A percentile compares a stretch with the other conserved stretches of the same genome.
phyloP scores from a whole-genome alignment of 2,797 vertebrate genomes.

The Ciconia nigra region DNA sequence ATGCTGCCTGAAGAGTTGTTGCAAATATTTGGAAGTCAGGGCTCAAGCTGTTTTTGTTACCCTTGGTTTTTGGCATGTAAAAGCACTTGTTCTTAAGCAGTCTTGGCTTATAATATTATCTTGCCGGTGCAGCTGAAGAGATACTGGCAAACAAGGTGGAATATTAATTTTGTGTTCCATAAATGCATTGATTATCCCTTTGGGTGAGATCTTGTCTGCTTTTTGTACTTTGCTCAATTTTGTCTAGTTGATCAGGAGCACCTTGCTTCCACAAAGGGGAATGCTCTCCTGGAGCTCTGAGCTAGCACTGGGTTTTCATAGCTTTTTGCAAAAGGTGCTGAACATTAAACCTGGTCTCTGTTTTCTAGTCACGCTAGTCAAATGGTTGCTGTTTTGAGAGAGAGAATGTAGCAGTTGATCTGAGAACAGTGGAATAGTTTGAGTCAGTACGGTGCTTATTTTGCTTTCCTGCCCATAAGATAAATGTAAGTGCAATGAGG shows the following conservation, averaged over 20 bases:
- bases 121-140: neutral
- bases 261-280: neutral
- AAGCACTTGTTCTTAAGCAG: neutral
- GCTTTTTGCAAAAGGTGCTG: neutral
- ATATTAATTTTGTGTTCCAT: neutral
- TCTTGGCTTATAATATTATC: rapidly evolving
- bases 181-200: rapidly evolving
- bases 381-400: neutral
- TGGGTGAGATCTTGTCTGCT: neutral
- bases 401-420: neutral
- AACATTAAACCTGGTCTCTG: rapidly evolving
- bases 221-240: neutral
- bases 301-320: neutral
- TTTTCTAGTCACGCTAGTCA: rapidly evolving
- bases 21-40: neutral
- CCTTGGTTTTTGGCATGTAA: neutral
- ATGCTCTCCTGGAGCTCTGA: neutral
- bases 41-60: neutral
- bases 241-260: neutral
- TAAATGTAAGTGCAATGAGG: neutral
- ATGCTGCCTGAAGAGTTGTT: neutral
- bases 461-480: neutral
- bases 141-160: neutral
- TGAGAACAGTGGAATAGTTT: neutral
- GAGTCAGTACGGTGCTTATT: neutral